Evolutionary conservation across 2,888 invertebrate species (phyloP), one percentile per base, ranked within the genome.

Genomic region (Tryphoninae sp.): DNA sequence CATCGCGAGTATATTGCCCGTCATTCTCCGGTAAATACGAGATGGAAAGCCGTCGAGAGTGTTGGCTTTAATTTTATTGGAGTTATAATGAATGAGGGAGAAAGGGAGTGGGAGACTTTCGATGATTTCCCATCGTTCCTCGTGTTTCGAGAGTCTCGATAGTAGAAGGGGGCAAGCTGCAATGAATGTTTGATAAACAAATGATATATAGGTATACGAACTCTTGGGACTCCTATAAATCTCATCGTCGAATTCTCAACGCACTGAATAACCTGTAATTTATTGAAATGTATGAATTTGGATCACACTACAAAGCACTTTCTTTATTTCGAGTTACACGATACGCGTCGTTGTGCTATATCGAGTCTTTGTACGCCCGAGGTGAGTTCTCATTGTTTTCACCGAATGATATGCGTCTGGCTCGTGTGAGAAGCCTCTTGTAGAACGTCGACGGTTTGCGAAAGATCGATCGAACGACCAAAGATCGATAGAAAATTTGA

Each of bases 201-300:
- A 53, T 19, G 16, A 0, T 19, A 67, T 16, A 55, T 26, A 13
- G 19, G 33, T 16, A 49, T 16, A 33, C n/a, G 16, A n/a, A 23
- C 40, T 23, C 16, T 11, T 45, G 19, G 53, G 40, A 19, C 19
- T 45, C 23, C 40, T 49, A 49, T 58, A 78, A 62, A 53, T 73
- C 80, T 85, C 79, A 80, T 81, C 81, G 82, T 86, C 86, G 84
- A 86, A 86, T 85, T 86, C 80, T 86, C 80, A 84, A 87, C 84
- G 88, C 87, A 86, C 86, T 88, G 83, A 85, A 86, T 86, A 83
- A 69, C 72, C 74, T 79, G 85, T 86, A 86, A 88, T 87, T 85
- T 86, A 87, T 87, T 87, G 84, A 86, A 87, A 88, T 88, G 79
- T 86, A 87, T 86, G 87, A 87, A 88, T 86, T 78, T 83, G 84